phyloP scores from a whole-genome alignment of 2,113 vertebrate genomes.

The Urocitellus parryii region DNA sequence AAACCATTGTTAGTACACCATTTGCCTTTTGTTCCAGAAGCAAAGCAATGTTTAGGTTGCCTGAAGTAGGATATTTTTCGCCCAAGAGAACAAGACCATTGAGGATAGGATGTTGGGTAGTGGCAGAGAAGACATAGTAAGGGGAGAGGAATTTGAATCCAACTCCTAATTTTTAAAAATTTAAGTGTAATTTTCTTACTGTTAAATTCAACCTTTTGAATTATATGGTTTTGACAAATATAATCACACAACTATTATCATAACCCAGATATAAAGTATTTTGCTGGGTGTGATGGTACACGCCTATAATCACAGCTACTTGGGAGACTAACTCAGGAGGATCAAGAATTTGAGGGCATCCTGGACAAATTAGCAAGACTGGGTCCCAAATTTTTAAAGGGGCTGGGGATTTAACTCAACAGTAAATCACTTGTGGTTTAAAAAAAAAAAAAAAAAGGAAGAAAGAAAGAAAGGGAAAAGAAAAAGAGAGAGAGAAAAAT shows the following conservation, averaged over 20 bases:
- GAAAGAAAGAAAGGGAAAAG: neutral
- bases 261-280: conserved; percentile 18
- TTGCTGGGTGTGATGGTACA: too few species aligned
- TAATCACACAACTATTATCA: neutral
- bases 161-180: neutral
- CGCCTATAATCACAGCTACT: too few species aligned
- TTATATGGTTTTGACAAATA: conserved; percentile 13
- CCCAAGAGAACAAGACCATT: neutral
- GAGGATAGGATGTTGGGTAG: neutral
- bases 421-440: too few species aligned
- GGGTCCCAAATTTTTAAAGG: too few species aligned
- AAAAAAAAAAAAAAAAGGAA: neutral
- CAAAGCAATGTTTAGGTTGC: neutral
- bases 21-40: conserved; percentile 19
- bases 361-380: neutral
- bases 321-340: too few species aligned
- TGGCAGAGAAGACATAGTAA: neutral
- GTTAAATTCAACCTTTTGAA: neutral
- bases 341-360: too few species aligned
- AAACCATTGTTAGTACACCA: neutral
- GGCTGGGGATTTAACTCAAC: too few species aligned
- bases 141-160: conserved; percentile 13
- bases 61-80: neutral
- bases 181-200: neutral
- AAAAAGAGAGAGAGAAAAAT: neutral